These are phyloP conservation scores for Ambastaia sidthimunki DNA, from an alignment of 2,797 vertebrate species.

Conservation along the genomic window DNA sequence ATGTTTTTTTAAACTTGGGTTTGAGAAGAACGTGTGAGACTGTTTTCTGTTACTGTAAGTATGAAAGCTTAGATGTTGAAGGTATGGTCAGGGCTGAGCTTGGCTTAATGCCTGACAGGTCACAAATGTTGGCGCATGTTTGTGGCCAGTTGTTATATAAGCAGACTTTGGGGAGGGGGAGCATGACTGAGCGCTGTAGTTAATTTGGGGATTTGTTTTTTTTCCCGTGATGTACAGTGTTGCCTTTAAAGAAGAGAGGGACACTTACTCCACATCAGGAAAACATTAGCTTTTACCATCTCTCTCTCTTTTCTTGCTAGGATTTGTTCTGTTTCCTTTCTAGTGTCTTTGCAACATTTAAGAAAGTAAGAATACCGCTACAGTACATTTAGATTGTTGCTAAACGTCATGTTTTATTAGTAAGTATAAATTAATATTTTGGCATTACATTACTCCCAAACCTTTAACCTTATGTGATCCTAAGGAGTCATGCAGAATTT, in stretches of 20 bases:
- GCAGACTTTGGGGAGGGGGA: conserved; percentile 31
- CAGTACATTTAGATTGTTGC: not conserved
- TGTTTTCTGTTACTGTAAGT: conserved; percentile 34
- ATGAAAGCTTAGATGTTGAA: conserved; percentile 8
- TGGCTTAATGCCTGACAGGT: conserved; percentile 56
- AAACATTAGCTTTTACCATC: conserved; percentile 13
- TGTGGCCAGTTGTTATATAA: conserved; percentile 66
- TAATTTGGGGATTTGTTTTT: conserved; percentile 48
- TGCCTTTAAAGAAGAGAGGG: conserved; percentile 32
- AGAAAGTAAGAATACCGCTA: not conserved
- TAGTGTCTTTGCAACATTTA: not conserved
- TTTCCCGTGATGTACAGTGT: not conserved
- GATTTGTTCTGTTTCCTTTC: not conserved
- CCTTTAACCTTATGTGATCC: not conserved
- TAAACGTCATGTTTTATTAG: not conserved
- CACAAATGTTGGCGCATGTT: conserved; percentile 73
- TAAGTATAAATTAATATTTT: not conserved
- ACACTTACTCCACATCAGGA: conserved; percentile 31
- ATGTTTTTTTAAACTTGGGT: no score
- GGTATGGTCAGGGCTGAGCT: conserved; percentile 49
- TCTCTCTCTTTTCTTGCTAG: no score
- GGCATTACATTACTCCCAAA: not conserved
- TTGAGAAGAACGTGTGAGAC: conserved; percentile 46
- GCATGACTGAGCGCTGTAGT: conserved; percentile 57
- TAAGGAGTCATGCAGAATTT: not conserved